Base-by-base conservation (phyloP, 2,888 invertebrate genomes). In the Polyommatus iphigenia region DNA sequence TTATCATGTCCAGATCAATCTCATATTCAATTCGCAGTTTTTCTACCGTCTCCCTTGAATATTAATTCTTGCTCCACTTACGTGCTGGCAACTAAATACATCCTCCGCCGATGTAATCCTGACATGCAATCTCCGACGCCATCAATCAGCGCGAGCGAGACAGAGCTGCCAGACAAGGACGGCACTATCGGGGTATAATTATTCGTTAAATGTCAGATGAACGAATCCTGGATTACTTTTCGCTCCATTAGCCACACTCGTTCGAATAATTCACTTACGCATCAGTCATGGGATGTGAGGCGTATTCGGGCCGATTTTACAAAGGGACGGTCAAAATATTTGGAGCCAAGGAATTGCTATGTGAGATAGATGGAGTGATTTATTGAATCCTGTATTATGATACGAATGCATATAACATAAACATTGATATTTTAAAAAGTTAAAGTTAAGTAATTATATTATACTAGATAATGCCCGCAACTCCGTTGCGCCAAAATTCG, bases 101-200 rank as follows among this genome's bases (percentile, higher is more conserved):
- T 92, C 90, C 91, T 88, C 86, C 87, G 87, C 88, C 91, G 91
- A 90, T 91, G 90, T 92, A 91, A 91, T 91, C 91, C 91, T 91
- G 92, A 91, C 91, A 90, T 91, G 92, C 91, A 92, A 92, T 92
- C 91, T 92, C 91, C 92, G 91, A 87, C 83, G 85, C 89, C 88
- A 92, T 92, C 92, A 92, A 92, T 92, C 92, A 91, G 85, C 83
- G 82, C 72, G 72, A 78, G 82, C 78, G 83, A 82, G 80, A 82
- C 80, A 79, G 80, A 77, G 79, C 57, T 75, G 67, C 78, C 83
- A 85, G 83, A 85, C 54, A 57, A 72, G 36, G 77, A 77, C 41
- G 57, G 72, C 32, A 18, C 41, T 77, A 77, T 77, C 77, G 18
- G 77, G 84, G 32, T 84, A 84, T 85, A 24, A 86, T 87, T 86